Percentiles rank a stretch among this genome's conserved stretches.
Conservation (phyloP, 2,113 vertebrate species). For the Bambusicola thoracicus region DNA sequence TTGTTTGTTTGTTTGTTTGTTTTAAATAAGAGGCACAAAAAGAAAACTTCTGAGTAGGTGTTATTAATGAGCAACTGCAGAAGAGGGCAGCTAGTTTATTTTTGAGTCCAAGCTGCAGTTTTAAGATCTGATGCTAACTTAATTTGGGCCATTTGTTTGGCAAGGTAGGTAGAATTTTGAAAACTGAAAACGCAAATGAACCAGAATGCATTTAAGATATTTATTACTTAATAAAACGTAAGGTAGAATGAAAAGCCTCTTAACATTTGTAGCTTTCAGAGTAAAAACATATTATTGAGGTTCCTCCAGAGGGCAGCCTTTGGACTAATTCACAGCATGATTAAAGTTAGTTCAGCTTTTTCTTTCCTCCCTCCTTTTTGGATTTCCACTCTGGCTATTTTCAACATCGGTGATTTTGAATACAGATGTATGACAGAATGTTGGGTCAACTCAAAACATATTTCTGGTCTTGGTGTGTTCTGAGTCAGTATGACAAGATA, state of each 20-base stretch:
- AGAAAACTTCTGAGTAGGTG: background rate
- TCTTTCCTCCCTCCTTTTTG: background rate
- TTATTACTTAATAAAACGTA: background rate
- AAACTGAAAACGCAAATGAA: background rate
- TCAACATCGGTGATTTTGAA: background rate
- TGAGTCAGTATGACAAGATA: background rate
- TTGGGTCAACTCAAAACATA: background rate
- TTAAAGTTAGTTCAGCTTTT: background rate
- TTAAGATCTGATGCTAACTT: background rate
- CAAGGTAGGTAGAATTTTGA: background rate
- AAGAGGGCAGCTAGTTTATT: background rate
- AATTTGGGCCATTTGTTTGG: background rate
- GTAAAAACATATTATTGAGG: background rate
- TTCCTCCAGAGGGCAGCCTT: conserved; percentile 42
- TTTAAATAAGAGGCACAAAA: background rate
- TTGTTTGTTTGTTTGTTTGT: background rate
- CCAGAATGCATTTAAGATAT: background rate
- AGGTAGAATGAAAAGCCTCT: background rate
- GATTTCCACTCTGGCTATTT: background rate
- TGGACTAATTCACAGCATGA: background rate
- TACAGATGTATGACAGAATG: background rate
- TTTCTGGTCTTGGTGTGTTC: background rate
- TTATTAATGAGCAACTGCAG: background rate
- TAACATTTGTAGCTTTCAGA: background rate
- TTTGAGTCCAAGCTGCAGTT: background rate